Evolutionary conservation across 2,888 invertebrate genomes (phyloP).

Genomic region (Doris montereyensis): DNA sequence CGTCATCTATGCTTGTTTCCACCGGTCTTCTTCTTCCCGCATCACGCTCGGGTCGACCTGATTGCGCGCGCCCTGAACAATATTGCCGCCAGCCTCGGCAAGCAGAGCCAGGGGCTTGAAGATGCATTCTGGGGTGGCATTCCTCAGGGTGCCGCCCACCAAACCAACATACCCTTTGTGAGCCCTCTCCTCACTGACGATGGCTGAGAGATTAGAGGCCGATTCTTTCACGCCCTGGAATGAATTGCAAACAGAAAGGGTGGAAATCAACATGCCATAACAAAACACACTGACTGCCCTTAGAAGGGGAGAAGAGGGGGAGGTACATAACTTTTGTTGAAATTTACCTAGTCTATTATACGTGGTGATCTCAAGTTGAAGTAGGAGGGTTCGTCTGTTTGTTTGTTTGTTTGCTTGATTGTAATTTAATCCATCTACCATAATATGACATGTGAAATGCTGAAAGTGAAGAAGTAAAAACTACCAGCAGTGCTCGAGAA

Average conservation of each 20-base stretch:
- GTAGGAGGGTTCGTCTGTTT: no score
- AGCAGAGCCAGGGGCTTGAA: conserved; percentile 39
- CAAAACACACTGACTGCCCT: no score
- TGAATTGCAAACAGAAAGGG: neutral
- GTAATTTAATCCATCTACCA: no score
- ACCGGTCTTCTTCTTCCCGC: conserved; percentile 86
- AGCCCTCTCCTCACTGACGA: conserved; percentile 41
- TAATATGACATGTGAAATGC: no score
- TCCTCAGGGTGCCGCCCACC: conserved; percentile 36
- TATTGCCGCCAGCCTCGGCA: conserved; percentile 74
- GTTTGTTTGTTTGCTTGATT: no score
- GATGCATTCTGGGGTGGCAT: conserved; percentile 38
- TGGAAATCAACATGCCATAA: no score
- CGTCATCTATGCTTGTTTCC: conserved; percentile 75
- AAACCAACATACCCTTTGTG: conserved; percentile 41
- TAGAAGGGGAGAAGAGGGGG: no score
- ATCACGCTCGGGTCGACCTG: conserved; percentile 89
- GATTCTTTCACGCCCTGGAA: conserved; percentile 39
- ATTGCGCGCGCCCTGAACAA: conserved; percentile 91
- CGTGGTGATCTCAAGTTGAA: no score
- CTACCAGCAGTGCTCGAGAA: no score
- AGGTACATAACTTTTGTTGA: no score
- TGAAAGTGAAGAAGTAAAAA: no score
- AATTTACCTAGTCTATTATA: no score
- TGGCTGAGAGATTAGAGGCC: conserved; percentile 36